phyloP scores from a whole-genome alignment of 2,113 vertebrate species.

The Carassius gibelio region DNA sequence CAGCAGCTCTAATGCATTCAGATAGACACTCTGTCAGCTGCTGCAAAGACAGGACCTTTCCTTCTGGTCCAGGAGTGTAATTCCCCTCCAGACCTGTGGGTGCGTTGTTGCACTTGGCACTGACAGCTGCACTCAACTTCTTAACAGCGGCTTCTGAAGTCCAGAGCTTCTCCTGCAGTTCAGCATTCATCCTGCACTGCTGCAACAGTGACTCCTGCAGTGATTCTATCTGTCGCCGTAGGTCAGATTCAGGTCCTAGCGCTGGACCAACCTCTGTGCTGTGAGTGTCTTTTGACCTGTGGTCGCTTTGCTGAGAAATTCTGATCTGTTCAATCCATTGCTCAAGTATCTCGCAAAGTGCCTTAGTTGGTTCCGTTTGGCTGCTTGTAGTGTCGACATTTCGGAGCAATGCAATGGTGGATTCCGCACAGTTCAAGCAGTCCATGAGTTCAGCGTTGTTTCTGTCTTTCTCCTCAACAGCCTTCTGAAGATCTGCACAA shows the following conservation, averaged over 20 bases:
- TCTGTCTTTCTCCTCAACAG: conserved; percentile 67
- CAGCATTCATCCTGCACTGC: conserved; percentile 62
- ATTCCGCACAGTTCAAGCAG: conserved; percentile 66
- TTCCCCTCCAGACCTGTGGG: conserved; percentile 36
- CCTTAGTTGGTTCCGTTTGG: conserved; percentile 38
- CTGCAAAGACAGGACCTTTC: conserved; percentile 24
- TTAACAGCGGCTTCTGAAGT: conserved; percentile 52
- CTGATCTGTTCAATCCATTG: conserved; percentile 51
- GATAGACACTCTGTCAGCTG: conserved; percentile 54
- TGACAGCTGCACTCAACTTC: background rate
- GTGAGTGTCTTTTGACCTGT: background rate
- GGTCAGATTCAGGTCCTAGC: conserved; percentile 19
- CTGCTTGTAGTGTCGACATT: background rate
- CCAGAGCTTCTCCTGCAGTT: conserved; percentile 71
- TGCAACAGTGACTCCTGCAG: conserved; percentile 72
- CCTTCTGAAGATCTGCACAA: conserved; percentile 62
- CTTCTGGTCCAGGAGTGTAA: background rate
- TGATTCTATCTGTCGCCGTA: conserved; percentile 54
- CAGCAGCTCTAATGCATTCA: conserved; percentile 68
- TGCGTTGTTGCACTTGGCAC: background rate
- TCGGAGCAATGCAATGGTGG: conserved; percentile 47
- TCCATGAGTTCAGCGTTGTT: conserved; percentile 65
- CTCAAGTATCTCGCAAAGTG: conserved; percentile 65
- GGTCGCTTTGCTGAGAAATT: conserved; percentile 38
- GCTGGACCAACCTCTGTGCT: background rate